These are phyloP conservation scores for Carollia perspicillata DNA, from an alignment of 2,113 vertebrate species.

Conservation along the genomic window DNA sequence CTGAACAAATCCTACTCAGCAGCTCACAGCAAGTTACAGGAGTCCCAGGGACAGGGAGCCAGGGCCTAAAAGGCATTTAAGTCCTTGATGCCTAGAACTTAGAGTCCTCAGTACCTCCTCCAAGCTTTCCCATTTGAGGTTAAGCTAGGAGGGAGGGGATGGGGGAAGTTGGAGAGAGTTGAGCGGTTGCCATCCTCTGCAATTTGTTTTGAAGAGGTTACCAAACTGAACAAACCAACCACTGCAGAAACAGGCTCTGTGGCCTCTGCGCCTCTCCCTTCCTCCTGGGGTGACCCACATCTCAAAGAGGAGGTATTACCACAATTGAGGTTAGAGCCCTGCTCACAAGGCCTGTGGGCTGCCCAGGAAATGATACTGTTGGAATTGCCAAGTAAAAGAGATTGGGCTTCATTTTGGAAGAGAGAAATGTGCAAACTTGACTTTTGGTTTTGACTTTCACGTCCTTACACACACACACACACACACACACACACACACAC, in stretches of 20 bases:
- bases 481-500: not conserved
- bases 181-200: not conserved
- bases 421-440: conserved; percentile 31
- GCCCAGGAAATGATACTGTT: conserved; percentile 35
- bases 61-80: not conserved
- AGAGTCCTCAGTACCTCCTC: not conserved
- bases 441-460: conserved; percentile 52
- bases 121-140: not conserved
- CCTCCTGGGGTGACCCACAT: conserved; percentile 32
- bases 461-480: not conserved
- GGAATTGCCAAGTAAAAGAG: not conserved
- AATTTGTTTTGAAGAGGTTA: conserved; percentile 38
- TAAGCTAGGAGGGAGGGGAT: not conserved
- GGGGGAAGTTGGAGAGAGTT: not conserved
- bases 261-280: conserved; percentile 20
- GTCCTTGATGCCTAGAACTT: not conserved
- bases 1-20: not conserved
- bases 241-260: conserved; percentile 9
- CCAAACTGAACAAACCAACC: conserved; percentile 22
- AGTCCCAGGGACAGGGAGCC: not conserved
- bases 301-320: conserved; percentile 44
- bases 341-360: conserved; percentile 36
- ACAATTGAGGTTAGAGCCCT: conserved; percentile 8
- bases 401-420: conserved; percentile 45
- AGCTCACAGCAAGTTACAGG: not conserved